Base-by-base conservation (phyloP, 2,888 invertebrate genomes). In the Ephialtes manifestator region DNA sequence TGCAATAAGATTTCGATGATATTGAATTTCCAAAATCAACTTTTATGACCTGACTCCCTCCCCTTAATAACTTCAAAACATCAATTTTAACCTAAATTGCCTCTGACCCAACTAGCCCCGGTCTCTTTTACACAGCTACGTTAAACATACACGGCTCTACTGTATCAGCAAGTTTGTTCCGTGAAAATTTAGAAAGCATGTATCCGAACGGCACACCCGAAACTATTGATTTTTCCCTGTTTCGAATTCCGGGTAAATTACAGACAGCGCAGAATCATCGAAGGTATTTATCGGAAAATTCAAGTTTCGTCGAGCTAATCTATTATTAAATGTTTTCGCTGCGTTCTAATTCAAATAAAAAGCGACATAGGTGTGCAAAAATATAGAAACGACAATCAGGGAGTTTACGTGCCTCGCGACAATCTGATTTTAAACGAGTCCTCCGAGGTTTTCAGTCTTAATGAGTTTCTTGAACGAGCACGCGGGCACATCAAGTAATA, bases 181-280 rank as follows among this genome's bases (percentile, higher is more conserved):
- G 74, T 53, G 46, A 86, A 81, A 87, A 87, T 80, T 87, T 89
- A 89, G 89, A 89, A 89, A 89, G 89, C 88, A 88, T 86, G 81
- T 76, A 87, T 88, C 84, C 89, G 76, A 65, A 13, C 24, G 51
- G 24, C n/a, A 51, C 65, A 77, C 72, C 74, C 39, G 28, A 55
- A 60, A 55, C 84, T 43, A 81, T 60, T 67, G 70, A 84, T 84
- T 81, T 55, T 63, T 20, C 15, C 20, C 4, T 51, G 58, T 58
- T 31, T 60, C 39, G 20, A 28, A 79, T 53, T 63, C 51, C 7
- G 13, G 5, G 7, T 18, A 28, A 65, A 20, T 60, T 43, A 20
- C 7, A 43, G 24, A 24, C 20, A 20, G 35, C 18, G 58, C 65
- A 18, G 5, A 55, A 55, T 55, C 53, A 8, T 15, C 53, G 20